A percentile compares a stretch with the other conserved stretches of the same genome.
These are phyloP conservation scores for Anneissia japonica DNA, from an alignment of 35 echinoderm and acorn worm species.

Conservation along the genomic window DNA sequence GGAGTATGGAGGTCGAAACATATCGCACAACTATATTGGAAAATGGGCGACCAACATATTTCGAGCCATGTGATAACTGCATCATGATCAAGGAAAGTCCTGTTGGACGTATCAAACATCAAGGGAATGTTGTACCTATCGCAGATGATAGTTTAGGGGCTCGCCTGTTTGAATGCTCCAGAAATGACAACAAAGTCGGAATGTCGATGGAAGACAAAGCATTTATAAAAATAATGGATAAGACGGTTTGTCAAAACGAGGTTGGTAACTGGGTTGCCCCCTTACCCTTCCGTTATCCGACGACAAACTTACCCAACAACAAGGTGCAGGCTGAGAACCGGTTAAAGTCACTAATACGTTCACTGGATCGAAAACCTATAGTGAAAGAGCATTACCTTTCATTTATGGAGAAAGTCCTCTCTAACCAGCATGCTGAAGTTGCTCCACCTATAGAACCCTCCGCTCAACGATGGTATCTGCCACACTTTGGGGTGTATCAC, in stretches of 20 bases:
- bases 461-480: neutral
- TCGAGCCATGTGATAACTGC: neutral
- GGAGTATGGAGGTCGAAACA: neutral
- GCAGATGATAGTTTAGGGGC: neutral
- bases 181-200: neutral
- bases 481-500: slow-evolving; percentile 2
- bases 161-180: neutral
- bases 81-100: neutral
- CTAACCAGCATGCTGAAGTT: slow-evolving; percentile 9
- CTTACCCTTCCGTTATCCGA: slow-evolving; percentile 6
- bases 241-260: neutral
- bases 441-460: neutral
- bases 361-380: neutral
- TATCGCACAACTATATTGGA: neutral
- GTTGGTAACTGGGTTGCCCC: slow-evolving; percentile 1
- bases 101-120: neutral
- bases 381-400: slow-evolving; percentile 8
- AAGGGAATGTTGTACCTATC: neutral
- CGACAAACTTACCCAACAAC: slow-evolving; percentile 15
- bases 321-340: neutral
- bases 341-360: neutral
- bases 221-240: slow-evolving; percentile 27
- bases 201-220: slow-evolving; percentile 1
- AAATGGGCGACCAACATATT: slow-evolving; percentile 14
- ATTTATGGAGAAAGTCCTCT: slow-evolving; percentile 20